Evolutionary conservation across 2,797 vertebrate genomes (phyloP).

Genomic region (Pteropus rufus): DNA sequence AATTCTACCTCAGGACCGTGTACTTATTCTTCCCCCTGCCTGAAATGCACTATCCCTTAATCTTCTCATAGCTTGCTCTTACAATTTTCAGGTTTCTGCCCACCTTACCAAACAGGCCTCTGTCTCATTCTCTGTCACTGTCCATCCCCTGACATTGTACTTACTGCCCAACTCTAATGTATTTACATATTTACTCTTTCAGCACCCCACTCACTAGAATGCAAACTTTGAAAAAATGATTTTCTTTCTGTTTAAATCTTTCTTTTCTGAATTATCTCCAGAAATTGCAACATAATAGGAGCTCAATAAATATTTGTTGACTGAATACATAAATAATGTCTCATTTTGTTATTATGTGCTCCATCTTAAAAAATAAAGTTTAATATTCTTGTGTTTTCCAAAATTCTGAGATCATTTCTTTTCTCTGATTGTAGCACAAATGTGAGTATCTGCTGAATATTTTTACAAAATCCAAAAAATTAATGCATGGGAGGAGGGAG

Average conservation of each 20-base stretch:
- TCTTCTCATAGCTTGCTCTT: neutral
- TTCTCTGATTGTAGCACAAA: neutral
- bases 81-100: neutral
- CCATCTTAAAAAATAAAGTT: neutral
- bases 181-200: neutral
- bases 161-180: neutral
- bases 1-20: neutral
- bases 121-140: neutral
- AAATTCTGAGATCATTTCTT: neutral
- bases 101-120: neutral
- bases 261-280: neutral
- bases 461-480: neutral
- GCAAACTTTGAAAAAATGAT: neutral
- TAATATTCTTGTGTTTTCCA: neutral
- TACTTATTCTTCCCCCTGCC: neutral
- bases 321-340: neutral
- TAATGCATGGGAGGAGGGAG: neutral
- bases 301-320: neutral
- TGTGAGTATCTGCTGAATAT: neutral
- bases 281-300: neutral
- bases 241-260: neutral
- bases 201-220: neutral
- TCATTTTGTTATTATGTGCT: neutral
- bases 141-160: neutral
- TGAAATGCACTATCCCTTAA: neutral